Evolutionary conservation across 2,113 vertebrate species (phyloP), one percentile per base, ranked within the genome.

Genomic region (Cyphomyrus discorhynchus): DNA sequence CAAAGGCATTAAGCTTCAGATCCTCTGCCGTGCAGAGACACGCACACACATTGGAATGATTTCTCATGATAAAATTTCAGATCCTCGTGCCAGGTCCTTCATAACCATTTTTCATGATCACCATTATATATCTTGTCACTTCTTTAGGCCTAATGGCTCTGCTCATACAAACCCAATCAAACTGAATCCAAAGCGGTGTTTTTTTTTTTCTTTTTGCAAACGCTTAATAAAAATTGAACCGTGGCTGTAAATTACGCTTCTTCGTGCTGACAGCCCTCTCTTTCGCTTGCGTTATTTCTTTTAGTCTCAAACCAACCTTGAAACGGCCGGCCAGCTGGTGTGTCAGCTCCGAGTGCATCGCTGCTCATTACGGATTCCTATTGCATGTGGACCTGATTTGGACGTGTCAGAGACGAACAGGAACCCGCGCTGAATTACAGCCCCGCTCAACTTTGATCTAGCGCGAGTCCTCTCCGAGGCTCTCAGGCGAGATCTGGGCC

Each of bases 391-490:
- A 94, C 92, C 90, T 93, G 92, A 91, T 95, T 95, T 93, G 87
- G 92, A 95, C 92, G 95, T 94, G 95, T 95, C 94, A 92, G 93
- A 93, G 62, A 93, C 94, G 95, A 92, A 92, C 92, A 92, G 56
- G 21, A 91, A 91, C 92, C 90, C 94, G 95, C 94, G 89, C 92
- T 96, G 94, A 96, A 88, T 95, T 96, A 95, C 39, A 27, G 92
- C 91, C 90, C 6, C 15, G 87, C 91, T 92, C 91, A 94, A 94
- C 95, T 96, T 96, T 96, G 95, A 96, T 95, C 95, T 94, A 91
- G 93, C 92, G 89, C 86, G 90, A 92, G 88, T 92, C 93, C 92
- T 93, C 91, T 91, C 89, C 74, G 91, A 86, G 91, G 70, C 56
- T 88, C 46, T 89, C 42, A 49, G 86, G 89, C 66, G 66, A 83